Conservation (phyloP, 1,140 invertebrate genomes). For the Plodia interpunctella region DNA sequence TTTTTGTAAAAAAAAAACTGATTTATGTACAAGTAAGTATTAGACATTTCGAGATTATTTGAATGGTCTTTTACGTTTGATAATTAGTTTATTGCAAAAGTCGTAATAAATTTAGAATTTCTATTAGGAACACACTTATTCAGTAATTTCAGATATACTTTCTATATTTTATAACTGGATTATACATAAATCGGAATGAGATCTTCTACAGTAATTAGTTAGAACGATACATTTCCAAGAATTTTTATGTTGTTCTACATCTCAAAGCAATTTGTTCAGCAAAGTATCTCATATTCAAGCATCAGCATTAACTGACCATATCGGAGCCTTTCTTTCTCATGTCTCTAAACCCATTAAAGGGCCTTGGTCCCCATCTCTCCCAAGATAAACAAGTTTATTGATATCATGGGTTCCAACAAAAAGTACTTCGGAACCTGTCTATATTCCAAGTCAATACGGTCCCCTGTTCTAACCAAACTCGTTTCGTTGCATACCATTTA, state of each 20-base stretch:
- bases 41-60: no score
- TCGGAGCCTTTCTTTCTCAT: slow-evolving; percentile 22
- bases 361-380: slow-evolving; percentile 27
- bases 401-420: slow-evolving; percentile 30
- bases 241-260: background rate
- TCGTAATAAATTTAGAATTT: no score
- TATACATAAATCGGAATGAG: no score
- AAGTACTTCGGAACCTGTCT: slow-evolving; percentile 31
- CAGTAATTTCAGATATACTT: no score
- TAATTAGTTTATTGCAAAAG: no score
- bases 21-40: no score
- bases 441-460: slow-evolving; percentile 41
- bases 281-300: background rate
- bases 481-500: slow-evolving; percentile 32
- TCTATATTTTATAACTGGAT: no score
- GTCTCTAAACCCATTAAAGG: slow-evolving; percentile 30
- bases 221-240: background rate
- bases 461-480: slow-evolving; percentile 39
- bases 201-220: background rate
- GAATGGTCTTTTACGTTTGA: no score
- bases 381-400: slow-evolving; percentile 45
- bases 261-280: background rate
- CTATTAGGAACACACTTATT: no score
- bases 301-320: background rate
- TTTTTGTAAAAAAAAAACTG: no score